Evolutionary conservation across 1,140 invertebrate genomes (phyloP).

Genomic region (Eupeodes corollae): DNA sequence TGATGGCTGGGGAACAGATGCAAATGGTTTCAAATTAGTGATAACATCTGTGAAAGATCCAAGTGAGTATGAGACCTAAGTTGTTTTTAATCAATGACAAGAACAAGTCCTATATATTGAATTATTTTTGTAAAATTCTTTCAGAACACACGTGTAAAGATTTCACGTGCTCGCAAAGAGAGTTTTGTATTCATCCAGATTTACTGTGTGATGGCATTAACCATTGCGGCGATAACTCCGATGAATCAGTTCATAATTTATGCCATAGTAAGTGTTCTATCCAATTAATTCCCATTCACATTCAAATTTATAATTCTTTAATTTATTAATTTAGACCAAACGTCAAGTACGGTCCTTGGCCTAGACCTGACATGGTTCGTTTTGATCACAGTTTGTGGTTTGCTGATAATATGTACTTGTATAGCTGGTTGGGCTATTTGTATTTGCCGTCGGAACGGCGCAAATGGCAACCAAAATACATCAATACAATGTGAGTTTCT

Average conservation of each 20-base stretch:
- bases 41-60: conserved; percentile 89
- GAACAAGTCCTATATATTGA: not conserved
- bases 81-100: not conserved
- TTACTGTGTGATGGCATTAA: conserved; percentile 81
- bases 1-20: conserved; percentile 79
- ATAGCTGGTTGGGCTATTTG: conserved; percentile 58
- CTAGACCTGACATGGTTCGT: conserved; percentile 65
- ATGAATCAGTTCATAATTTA: conserved; percentile 67
- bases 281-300: too few species aligned
- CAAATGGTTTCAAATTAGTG: conserved; percentile 83
- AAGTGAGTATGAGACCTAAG: conserved; percentile 52
- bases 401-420: conserved; percentile 53
- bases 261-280: conserved; percentile 60
- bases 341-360: conserved; percentile 59
- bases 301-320: not conserved
- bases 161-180: conserved; percentile 69
- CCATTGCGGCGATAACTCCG: conserved; percentile 85
- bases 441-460: conserved; percentile 54
- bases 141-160: conserved; percentile 77
- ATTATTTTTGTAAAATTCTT: conserved; percentile 21
- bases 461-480: conserved; percentile 40
- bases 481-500: conserved; percentile 22
- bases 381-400: conserved; percentile 51
- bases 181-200: conserved; percentile 83
- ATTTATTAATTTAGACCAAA: conserved; percentile 47